These are phyloP conservation scores for Metopia argyrocephala DNA, from an alignment of 2,888 invertebrate species.

Conservation along the genomic window DNA sequence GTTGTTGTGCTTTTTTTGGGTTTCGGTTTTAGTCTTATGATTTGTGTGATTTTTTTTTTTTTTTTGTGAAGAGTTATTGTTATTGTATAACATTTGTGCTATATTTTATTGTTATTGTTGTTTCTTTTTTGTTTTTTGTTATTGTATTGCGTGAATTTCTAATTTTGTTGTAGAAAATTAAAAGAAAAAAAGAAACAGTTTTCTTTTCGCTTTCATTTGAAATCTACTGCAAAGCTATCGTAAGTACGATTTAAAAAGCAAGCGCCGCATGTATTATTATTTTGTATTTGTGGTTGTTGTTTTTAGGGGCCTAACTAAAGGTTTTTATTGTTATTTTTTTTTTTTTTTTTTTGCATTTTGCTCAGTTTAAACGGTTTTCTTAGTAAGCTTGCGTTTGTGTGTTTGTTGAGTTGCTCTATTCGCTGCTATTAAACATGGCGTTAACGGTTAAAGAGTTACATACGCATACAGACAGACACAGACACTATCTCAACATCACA, in stretches of 20 bases:
- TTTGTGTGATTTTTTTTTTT: conserved; percentile 24
- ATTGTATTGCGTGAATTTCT: conserved; percentile 33
- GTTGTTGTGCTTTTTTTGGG: neutral
- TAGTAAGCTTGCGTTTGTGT: neutral
- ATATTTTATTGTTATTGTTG: conserved; percentile 10
- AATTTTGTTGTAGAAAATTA: conserved; percentile 13
- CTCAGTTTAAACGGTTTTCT: neutral
- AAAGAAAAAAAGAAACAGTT: neutral
- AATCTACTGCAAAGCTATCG: conserved; percentile 10
- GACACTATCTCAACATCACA: neutral
- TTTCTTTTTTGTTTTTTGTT: neutral
- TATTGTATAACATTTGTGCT: conserved; percentile 39
- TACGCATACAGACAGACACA: neutral
- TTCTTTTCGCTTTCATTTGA: conserved; percentile 47
- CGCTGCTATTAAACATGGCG: neutral
- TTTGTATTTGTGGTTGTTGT: conserved; percentile 25
- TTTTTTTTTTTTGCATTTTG: neutral
- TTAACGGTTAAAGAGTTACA: too few relatives aligned
- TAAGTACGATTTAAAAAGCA: neutral
- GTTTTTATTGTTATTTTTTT: conserved; percentile 11
- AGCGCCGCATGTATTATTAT: conserved; percentile 45
- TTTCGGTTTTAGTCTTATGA: conserved; percentile 7
- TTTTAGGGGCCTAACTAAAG: conserved; percentile 37
- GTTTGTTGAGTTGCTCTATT: neutral
- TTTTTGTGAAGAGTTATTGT: conserved; percentile 35